These are phyloP conservation scores for Drosophila trapezifrons DNA, from an alignment of 1,140 invertebrate genomes.

Conservation along the genomic window DNA sequence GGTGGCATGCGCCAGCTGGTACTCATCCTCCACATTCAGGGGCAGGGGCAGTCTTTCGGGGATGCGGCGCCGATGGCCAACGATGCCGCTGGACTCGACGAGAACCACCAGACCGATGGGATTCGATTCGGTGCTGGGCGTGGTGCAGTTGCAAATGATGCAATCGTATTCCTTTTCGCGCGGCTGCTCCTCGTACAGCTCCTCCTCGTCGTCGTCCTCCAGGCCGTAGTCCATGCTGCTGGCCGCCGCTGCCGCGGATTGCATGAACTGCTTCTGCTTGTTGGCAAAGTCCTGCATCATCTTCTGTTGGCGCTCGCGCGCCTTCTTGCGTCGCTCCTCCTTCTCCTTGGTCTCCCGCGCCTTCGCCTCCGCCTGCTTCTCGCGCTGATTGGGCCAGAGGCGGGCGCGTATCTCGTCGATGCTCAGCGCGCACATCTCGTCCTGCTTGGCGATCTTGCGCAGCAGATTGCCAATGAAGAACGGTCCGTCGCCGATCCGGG, in stretches of 20 bases:
- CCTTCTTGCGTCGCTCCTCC: conserved; percentile 92
- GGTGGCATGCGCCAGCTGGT: conserved; percentile 59
- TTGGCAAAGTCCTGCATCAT: conserved; percentile 96
- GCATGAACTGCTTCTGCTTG: conserved; percentile 96
- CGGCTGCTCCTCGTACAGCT: conserved; percentile 88
- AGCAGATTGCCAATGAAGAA: conserved; percentile 93
- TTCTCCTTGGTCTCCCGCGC: conserved; percentile 90
- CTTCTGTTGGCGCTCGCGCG: conserved; percentile 94
- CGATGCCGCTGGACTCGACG: conserved; percentile 85
- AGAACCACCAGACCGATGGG: conserved; percentile 96
- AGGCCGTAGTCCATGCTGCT: conserved; percentile 86
- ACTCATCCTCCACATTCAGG: conserved; percentile 68
- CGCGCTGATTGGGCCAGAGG: conserved; percentile 91
- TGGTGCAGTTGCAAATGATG: conserved; percentile 97
- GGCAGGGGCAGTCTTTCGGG: conserved; percentile 73
- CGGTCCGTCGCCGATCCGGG: conserved; percentile 93
- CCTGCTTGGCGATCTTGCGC: conserved; percentile 89
- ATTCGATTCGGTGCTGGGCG: conserved; percentile 92
- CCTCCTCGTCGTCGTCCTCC: conserved; percentile 86
- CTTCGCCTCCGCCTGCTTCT: conserved; percentile 90
- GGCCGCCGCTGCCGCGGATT: conserved; percentile 89
- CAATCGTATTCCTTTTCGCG: conserved; percentile 93
- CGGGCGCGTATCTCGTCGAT: conserved; percentile 88
- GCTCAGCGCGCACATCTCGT: conserved; percentile 88
- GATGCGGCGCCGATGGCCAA: conserved; percentile 81